A percentile compares a stretch with the other conserved stretches of the same genome.
Evolutionary conservation across 2,888 invertebrate genomes (phyloP).

Genomic region (Ormia ochracea): DNA sequence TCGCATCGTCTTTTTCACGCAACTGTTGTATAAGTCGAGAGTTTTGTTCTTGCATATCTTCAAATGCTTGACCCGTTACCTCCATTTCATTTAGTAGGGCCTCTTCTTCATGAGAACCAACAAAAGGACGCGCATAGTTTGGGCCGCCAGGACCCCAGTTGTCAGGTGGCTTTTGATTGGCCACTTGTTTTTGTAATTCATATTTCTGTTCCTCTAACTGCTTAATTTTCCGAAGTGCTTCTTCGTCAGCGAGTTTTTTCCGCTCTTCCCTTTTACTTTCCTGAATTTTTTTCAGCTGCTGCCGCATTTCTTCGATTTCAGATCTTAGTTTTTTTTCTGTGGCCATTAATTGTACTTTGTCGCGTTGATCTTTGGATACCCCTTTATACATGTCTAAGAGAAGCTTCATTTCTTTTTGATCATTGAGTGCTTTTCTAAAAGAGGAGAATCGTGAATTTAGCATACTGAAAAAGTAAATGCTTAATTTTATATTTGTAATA

Average conservation of each 20-base stretch:
- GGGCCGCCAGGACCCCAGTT: slow-evolving; percentile 68
- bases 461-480: not conserved
- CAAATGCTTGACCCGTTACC: slow-evolving; percentile 98
- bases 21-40: slow-evolving; percentile 95
- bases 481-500: too few relatives aligned
- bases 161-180: slow-evolving; percentile 85
- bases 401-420: slow-evolving; percentile 95
- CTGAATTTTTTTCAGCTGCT: slow-evolving; percentile 91
- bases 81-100: slow-evolving; percentile 99
- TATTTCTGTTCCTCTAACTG: slow-evolving; percentile 95
- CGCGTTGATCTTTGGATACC: slow-evolving; percentile 96
- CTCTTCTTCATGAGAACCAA: slow-evolving; percentile 92
- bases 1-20: slow-evolving; percentile 97
- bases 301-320: slow-evolving; percentile 92
- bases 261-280: slow-evolving; percentile 94
- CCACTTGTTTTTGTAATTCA: slow-evolving; percentile 92
- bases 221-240: slow-evolving; percentile 94
- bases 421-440: slow-evolving; percentile 90
- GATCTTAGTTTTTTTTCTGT: slow-evolving; percentile 93
- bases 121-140: slow-evolving; percentile 82
- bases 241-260: slow-evolving; percentile 95
- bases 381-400: slow-evolving; percentile 97
- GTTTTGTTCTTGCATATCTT: slow-evolving; percentile 99
- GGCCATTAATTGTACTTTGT: slow-evolving; percentile 97
- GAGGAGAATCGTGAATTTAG: too few relatives aligned